These are phyloP conservation scores for Gambusia holbrooki DNA, from an alignment of 2,113 vertebrate genomes.

Conservation along the genomic window DNA sequence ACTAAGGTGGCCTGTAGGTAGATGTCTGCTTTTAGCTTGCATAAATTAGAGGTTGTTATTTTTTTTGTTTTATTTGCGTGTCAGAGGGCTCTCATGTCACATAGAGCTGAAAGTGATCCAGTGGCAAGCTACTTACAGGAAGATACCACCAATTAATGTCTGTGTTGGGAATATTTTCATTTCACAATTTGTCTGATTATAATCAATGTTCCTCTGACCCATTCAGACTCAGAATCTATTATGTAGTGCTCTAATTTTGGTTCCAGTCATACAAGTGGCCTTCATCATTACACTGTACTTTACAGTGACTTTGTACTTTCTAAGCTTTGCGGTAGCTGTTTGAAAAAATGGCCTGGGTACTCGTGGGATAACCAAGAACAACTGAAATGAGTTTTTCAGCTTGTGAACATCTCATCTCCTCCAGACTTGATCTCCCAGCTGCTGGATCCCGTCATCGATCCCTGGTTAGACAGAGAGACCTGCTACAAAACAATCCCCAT, in stretches of 20 bases:
- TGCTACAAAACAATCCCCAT: slow-evolving; percentile 82
- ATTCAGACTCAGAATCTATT: neutral
- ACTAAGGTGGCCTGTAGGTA: slow-evolving; percentile 20
- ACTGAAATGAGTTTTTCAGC: neutral
- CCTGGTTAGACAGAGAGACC: slow-evolving; percentile 61
- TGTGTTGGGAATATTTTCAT: neutral
- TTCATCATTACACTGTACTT: neutral
- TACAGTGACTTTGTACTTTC: neutral
- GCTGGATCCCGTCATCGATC: slow-evolving; percentile 72
- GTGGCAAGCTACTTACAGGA: neutral
- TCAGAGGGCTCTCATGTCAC: slow-evolving; percentile 41
- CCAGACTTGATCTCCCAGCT: slow-evolving; percentile 83
- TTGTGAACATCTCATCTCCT: slow-evolving; percentile 16
- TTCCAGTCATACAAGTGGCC: neutral
- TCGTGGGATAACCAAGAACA: neutral
- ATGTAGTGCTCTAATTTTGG: neutral
- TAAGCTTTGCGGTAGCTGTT: too few relatives aligned
- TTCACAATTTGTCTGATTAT: neutral
- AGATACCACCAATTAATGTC: slow-evolving; percentile 3
- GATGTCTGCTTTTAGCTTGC: slow-evolving; percentile 25
- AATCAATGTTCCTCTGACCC: neutral
- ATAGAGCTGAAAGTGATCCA: slow-evolving; percentile 2
- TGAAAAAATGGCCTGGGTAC: too few relatives aligned
- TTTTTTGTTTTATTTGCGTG: slow-evolving; percentile 57
- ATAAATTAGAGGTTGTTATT: slow-evolving; percentile 53